Percentiles rank a stretch among this genome's conserved stretches.
These are phyloP conservation scores for Lagenorhynchus albirostris DNA, from an alignment of 2,113 vertebrate genomes.

Conservation along the genomic window DNA sequence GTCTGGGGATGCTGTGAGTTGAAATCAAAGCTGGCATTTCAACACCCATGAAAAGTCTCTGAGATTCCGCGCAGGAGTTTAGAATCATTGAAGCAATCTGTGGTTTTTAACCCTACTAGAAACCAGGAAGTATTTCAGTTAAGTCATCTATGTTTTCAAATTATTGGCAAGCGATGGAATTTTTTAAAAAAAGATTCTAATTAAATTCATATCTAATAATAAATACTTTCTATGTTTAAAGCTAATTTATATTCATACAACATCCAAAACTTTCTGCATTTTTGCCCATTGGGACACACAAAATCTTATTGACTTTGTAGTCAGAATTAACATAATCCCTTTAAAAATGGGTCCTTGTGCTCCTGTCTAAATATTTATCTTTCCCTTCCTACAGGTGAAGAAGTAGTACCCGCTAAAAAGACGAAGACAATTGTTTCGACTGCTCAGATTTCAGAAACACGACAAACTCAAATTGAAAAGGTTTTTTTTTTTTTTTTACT, in stretches of 20 bases:
- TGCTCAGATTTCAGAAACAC: slow-evolving; percentile 93
- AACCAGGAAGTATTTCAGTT: background rate
- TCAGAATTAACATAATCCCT: background rate
- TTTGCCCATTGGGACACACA: background rate
- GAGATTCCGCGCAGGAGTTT: background rate
- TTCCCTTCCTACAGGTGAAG: slow-evolving; percentile 87
- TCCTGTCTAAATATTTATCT: background rate
- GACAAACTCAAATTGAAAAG: slow-evolving; percentile 92
- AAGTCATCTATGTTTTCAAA: background rate
- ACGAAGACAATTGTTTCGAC: slow-evolving; percentile 94
- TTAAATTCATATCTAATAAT: background rate
- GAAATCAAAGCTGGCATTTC: background rate
- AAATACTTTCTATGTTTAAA: background rate
- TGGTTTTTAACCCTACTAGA: background rate
- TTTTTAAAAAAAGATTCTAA: background rate
- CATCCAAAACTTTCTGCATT: slow-evolving; percentile 17
- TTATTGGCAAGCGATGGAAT: background rate
- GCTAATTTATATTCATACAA: background rate
- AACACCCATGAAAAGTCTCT: background rate
- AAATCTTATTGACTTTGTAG: slow-evolving; percentile 37
- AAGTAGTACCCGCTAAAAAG: slow-evolving; percentile 95
- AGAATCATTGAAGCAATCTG: background rate
- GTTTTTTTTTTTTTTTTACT: slow-evolving; percentile 76
- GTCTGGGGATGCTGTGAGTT: background rate
- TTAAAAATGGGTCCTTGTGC: background rate